Evolutionary conservation across 2,113 vertebrate species (phyloP), one percentile per base, ranked within the genome.

Genomic region (Ctenomys sociabilis): DNA sequence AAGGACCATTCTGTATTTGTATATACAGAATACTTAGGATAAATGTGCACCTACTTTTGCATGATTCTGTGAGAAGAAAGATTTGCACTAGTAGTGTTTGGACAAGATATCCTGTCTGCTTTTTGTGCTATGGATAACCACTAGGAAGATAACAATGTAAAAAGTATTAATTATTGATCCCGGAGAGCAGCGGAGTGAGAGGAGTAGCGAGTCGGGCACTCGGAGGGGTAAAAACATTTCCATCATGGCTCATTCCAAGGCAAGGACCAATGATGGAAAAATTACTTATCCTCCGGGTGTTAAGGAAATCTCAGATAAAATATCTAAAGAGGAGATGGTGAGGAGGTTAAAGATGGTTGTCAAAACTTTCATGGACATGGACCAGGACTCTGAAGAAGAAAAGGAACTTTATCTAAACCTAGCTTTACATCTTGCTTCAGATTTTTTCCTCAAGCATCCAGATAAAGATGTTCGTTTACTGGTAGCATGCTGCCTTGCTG

Each of bases 311-410:
- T 99, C 99, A 63, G 99, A 99, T 98, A 99, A 99, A 99, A 99
- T 99, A 98, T 99, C 99, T 96, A 99, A 99, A 98, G 99, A 99
- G 98, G 99, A 99, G 98, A 99, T 99, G 99, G 99, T 99, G 97
- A 99, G 99, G 97, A 98, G 99, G 78, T 98, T 99, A 93, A 99
- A 99, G 99, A 99, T 99, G 99, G 99, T 99, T 98, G 99, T 99
- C 87, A 99, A 99, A 98, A 99, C 99, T 61, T 99, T 99, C 98
- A 99, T 99, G 99, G 99, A 99, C 98, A 99, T 99, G 99, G 99
- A 99, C 98, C 99, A 99, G 98, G 99, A 99, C 97, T 99, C 99
- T 3, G 99, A 99, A 98, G 99, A 99, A 97, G 99, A 99, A 98
- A 99, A 99, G 98, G 99, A 99, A 95, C 99, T 99, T 22, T 99